Percentiles rank a stretch among this genome's conserved stretches.
phyloP scores from a whole-genome alignment of 2,113 vertebrate species.

The Bungarus multicinctus region DNA sequence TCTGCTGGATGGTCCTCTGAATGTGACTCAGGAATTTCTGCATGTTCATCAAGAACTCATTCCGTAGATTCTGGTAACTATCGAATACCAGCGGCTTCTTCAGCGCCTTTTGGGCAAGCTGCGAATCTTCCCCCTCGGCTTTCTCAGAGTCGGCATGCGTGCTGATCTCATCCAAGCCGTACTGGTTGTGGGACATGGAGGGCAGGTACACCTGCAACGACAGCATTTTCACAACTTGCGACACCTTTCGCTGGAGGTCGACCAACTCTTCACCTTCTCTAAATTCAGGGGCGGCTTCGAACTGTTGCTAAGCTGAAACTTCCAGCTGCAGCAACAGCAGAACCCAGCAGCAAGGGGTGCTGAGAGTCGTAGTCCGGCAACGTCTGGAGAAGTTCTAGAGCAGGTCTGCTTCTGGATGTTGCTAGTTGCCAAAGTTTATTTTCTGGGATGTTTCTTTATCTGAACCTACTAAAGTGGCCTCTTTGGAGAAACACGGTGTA shows the following conservation, averaged over 20 bases:
- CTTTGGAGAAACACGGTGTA: neutral
- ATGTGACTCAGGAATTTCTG: conserved; percentile 73
- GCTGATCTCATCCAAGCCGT: conserved; percentile 44
- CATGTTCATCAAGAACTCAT: conserved; percentile 75
- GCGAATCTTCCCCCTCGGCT: neutral
- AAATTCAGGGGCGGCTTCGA: neutral
- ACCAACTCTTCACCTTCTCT: neutral
- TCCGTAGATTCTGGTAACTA: conserved; percentile 49
- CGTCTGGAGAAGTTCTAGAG: neutral
- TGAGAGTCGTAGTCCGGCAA: neutral
- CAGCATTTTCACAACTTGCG: neutral
- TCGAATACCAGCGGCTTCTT: conserved; percentile 44
- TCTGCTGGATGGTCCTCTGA: conserved; percentile 70
- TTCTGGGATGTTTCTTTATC: neutral
- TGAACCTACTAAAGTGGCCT: neutral
- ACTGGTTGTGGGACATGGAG: conserved; percentile 68
- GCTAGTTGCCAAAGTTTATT: neutral
- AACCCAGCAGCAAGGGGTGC: neutral
- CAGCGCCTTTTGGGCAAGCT: fast-evolving
- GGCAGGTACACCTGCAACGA: conserved; percentile 72
- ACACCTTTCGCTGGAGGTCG: neutral
- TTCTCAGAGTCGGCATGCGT: conserved; percentile 12
- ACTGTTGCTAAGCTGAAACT: neutral
- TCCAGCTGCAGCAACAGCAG: neutral
- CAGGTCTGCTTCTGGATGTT: neutral